Evolutionary conservation across 1,140 invertebrate species (phyloP).

Genomic region (Aplysia californica): DNA sequence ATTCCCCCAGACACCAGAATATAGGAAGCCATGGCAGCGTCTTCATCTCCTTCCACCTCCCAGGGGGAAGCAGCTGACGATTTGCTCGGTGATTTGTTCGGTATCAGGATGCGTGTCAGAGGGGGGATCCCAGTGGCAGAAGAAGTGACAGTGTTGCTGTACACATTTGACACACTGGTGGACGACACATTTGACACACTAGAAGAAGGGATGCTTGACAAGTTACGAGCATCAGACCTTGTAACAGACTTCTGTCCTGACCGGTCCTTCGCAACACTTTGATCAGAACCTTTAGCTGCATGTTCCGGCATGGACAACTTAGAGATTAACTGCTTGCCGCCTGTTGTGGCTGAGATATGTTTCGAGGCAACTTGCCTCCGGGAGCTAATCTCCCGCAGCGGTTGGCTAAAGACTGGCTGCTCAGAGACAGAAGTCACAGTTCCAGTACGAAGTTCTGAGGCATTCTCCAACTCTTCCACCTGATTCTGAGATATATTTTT

Average conservation of each 20-base stretch:
- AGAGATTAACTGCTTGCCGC: too few species aligned
- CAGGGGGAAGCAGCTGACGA: conserved; percentile 11
- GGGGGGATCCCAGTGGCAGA: conserved; percentile 1
- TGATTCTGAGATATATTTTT: background rate
- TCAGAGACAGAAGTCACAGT: background rate
- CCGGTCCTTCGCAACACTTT: too few species aligned
- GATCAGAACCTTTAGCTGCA: too few species aligned
- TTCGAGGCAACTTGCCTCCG: too few species aligned
- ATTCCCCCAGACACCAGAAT: background rate
- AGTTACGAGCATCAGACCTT: background rate
- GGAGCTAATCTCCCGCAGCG: too few species aligned
- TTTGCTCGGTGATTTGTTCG: background rate
- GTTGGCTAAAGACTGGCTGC: too few species aligned
- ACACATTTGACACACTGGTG: background rate
- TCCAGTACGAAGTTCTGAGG: background rate
- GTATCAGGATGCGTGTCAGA: background rate
- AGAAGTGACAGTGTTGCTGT: background rate
- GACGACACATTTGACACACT: background rate
- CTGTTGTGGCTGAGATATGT: too few species aligned
- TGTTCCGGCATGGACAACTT: too few species aligned
- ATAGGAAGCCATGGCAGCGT: background rate
- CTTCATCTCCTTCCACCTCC: conserved; percentile 5
- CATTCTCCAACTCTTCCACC: background rate
- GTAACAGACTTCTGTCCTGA: background rate
- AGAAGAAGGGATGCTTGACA: background rate